Evolutionary conservation across 1,140 invertebrate genomes (phyloP).

Genomic region (Ylistrum balloti): DNA sequence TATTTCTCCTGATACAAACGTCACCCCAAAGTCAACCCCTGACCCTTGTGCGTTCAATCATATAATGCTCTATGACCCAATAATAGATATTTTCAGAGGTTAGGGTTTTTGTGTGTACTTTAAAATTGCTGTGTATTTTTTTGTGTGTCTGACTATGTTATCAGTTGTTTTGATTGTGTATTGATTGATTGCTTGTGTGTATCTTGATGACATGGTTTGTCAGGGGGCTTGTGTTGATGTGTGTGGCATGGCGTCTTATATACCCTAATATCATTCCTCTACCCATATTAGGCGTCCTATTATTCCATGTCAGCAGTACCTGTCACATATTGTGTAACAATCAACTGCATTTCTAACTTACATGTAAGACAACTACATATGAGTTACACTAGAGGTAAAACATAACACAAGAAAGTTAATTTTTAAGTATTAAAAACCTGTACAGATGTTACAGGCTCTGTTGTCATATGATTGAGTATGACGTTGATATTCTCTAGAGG

Average conservation of each 20-base stretch:
- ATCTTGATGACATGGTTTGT: conserved; percentile 17
- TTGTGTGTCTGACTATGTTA: background rate
- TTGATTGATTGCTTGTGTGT: conserved; percentile 8
- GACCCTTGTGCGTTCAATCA: conserved; percentile 1
- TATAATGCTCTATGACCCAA: conserved; percentile 19
- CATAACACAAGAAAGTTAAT: too few species aligned
- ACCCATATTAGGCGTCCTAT: too few species aligned
- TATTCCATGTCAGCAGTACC: too few species aligned
- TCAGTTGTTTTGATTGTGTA: conserved; percentile 19
- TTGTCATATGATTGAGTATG: too few species aligned
- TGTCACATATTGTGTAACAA: too few species aligned
- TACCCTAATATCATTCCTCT: too few species aligned
- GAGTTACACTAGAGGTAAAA: too few species aligned
- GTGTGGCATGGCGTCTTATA: background rate
- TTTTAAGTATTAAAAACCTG: too few species aligned
- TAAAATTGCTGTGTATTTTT: background rate
- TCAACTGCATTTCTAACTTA: too few species aligned
- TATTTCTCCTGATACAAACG: background rate
- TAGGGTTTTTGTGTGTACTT: conserved; percentile 14
- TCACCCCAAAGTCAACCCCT: background rate
- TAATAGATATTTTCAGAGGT: background rate
- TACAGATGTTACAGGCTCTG: too few species aligned
- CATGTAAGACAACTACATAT: too few species aligned
- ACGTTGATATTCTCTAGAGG: too few species aligned
- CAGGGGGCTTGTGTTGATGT: background rate